Evolutionary conservation across 2,888 invertebrate genomes (phyloP), one percentile per base, ranked within the genome.

Genomic region (Drosophila fungiperda): DNA sequence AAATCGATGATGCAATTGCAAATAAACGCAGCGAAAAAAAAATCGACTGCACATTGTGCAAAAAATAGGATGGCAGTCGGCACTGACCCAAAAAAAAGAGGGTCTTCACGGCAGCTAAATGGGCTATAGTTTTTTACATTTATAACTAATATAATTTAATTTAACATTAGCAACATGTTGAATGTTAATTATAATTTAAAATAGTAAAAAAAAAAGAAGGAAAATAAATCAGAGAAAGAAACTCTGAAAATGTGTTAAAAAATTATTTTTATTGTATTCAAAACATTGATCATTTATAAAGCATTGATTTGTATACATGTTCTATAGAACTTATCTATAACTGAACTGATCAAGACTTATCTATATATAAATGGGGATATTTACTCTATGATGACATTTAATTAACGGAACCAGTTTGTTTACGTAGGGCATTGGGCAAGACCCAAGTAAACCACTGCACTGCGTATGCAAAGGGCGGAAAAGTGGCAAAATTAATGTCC

Each of bases 1-100:
- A 91, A 90, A 90, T 90, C 89, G 90, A 89, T 84, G 86, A 91
- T 88, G 89, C 90, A 90, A 90, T 90, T 90, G 86, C 86, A 87
- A 90, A 82, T 83, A 87, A 81, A 87, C 78, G 78, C 83, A 77
- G 70, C 63, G 59, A 4, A 74, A 80, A 78, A 82, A 74, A 70
- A 76, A 82, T 67, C 77, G 66, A 70, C 58, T 72, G 69, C 60
- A 83, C 76, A 72, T 57, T 68, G 73, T 71, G 53, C 40, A 65
- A 74, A 74, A 77, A 78, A 59, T 12, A n/a, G 38, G 35, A 50
- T 59, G 40, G 35, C 9, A 17, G 26, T 48, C 48, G 17, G 17
- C 48, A 48, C n/a, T 20, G 20, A 29, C 17, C 26, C 23, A 40
- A 40, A 23, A 23, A 26, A 26, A 12, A 17, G 9, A 36, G 4